phyloP scores from a whole-genome alignment of 1,140 invertebrate species.

The Eumeta japonica region DNA sequence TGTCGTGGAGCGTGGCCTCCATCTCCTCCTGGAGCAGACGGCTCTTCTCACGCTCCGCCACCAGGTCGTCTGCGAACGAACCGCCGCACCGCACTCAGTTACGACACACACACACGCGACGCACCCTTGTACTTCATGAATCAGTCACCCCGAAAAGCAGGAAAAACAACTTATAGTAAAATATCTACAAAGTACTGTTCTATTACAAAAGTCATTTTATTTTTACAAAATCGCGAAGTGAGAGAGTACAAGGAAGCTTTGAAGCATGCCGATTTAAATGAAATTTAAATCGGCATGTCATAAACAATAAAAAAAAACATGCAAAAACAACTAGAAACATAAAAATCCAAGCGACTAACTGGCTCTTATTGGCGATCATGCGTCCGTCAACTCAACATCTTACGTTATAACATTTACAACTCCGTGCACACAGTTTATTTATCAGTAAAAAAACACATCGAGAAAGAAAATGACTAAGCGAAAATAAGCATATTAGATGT shows the following conservation, averaged over 20 bases:
- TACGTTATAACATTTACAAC: no score
- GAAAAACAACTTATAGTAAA: conserved; percentile 2
- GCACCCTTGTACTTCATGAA: no score
- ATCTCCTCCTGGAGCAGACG: conserved; percentile 97
- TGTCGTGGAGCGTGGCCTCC: conserved; percentile 98
- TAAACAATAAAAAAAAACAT: no score
- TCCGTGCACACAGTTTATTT: no score
- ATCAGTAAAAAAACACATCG: no score
- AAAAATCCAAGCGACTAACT: no score
- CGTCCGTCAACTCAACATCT: no score
- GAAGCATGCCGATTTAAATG: conserved; percentile 37
- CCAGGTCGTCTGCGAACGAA: conserved; percentile 86
- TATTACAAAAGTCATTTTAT: background rate
- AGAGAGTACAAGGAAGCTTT: conserved; percentile 47
- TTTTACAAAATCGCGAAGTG: no score
- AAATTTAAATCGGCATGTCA: no score
- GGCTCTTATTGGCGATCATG: no score
- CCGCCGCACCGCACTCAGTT: conserved; percentile 40
- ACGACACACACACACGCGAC: conserved; percentile 23
- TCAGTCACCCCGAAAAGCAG: background rate
- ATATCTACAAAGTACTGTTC: conserved; percentile 2
- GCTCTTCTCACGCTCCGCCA: conserved; percentile 93
- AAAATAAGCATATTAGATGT: background rate
- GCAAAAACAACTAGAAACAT: no score
- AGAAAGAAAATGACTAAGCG: background rate